Conservation (phyloP, 2,888 invertebrate species). For the Metalampra italica region DNA sequence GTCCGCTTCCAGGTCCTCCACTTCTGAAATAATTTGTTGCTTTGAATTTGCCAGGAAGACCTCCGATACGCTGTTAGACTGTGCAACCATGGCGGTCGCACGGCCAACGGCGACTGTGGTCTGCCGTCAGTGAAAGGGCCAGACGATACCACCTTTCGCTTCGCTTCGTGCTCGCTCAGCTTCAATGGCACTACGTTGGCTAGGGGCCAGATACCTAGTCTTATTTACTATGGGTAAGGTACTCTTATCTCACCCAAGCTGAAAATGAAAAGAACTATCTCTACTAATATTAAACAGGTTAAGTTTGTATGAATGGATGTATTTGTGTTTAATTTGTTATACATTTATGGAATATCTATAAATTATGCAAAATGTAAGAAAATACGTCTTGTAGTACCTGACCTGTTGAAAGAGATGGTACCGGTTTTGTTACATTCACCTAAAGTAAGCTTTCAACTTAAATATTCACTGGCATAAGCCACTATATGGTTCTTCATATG, state of each 20-base stretch:
- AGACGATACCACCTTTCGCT: slow-evolving; percentile 94
- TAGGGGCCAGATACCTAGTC: slow-evolving; percentile 95
- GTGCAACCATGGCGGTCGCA: slow-evolving; percentile 93
- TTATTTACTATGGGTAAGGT: slow-evolving; percentile 89
- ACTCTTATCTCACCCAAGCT: neutral
- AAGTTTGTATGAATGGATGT: no score
- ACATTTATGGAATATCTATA: no score
- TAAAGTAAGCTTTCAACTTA: no score
- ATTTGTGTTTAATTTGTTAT: no score
- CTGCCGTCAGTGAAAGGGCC: slow-evolving; percentile 92
- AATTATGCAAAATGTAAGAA: no score
- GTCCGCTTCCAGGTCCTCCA: neutral
- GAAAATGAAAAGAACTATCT: no score
- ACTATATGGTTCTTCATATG: no score
- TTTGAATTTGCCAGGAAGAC: slow-evolving; percentile 80
- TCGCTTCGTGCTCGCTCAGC: slow-evolving; percentile 93
- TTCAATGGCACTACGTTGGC: slow-evolving; percentile 98
- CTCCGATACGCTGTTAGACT: slow-evolving; percentile 92
- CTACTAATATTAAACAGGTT: no score
- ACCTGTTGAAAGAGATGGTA: no score
- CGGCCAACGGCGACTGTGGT: slow-evolving; percentile 97
- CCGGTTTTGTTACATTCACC: no score
- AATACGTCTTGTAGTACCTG: no score
- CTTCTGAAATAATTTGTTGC: neutral
- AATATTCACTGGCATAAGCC: no score